Conservation (phyloP, 2,797 vertebrate genomes). For the Crenichthys baileyi region DNA sequence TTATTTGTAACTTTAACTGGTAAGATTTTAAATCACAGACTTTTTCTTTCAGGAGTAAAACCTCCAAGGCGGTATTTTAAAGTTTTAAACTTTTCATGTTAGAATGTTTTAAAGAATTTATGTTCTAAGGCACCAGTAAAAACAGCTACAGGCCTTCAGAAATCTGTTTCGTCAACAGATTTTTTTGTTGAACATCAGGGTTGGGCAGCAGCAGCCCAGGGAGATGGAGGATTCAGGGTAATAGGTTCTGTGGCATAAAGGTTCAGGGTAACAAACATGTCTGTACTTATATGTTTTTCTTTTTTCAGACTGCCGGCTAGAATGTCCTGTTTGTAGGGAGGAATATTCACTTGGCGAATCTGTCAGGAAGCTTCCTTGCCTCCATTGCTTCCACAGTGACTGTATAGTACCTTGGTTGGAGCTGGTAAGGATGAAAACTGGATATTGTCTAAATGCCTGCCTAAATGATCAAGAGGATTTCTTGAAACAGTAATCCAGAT, state of each 20-base stretch:
- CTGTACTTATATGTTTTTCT: constrained; percentile 1
- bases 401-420: constrained; percentile 95
- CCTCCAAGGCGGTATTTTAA: neutral
- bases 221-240: neutral
- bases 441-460: constrained; percentile 27
- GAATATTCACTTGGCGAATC: constrained; percentile 86
- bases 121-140: too few relatives aligned
- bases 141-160: neutral
- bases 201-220: neutral
- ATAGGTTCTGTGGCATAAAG: neutral
- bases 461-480: constrained; percentile 24
- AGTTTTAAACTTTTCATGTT: neutral
- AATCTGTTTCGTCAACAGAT: neutral
- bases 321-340: constrained; percentile 92
- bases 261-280: neutral
- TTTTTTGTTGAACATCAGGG: neutral
- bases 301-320: constrained; percentile 75
- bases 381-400: constrained; percentile 91
- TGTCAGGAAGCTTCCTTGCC: constrained; percentile 90
- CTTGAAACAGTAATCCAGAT: neutral
- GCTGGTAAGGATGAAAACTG: constrained; percentile 82
- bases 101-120: neutral
- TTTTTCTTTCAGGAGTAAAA: too few relatives aligned
- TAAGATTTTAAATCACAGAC: too few relatives aligned
- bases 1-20: too few relatives aligned